Percentiles rank a stretch among this genome's conserved stretches.
phyloP scores from a whole-genome alignment of 2,888 invertebrate genomes.

The Tromatobia lineatoria region DNA sequence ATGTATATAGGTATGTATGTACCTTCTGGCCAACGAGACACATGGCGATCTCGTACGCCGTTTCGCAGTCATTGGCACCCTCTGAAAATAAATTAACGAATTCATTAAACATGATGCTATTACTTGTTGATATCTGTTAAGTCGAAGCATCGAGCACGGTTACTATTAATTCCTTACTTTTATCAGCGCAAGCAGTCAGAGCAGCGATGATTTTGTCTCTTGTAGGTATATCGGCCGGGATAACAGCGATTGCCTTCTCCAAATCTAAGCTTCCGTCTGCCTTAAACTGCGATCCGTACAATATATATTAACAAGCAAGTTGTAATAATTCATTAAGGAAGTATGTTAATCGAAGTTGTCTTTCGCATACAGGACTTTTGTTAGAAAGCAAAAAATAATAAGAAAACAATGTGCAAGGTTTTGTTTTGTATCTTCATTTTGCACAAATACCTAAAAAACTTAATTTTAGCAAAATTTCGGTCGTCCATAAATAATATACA shows the following conservation, averaged over 20 bases:
- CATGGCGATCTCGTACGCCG: conserved; percentile 39
- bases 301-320: background rate
- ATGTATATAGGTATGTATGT: conserved; percentile 17
- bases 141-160: background rate
- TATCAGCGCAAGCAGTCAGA: conserved; percentile 46
- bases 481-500: too few species aligned
- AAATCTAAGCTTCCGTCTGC: conserved; percentile 60
- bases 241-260: conserved; percentile 35
- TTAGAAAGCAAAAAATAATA: too few species aligned
- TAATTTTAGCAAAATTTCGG: too few species aligned
- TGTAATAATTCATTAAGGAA: too few species aligned
- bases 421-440: too few species aligned
- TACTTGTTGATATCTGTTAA: background rate
- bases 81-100: conserved; percentile 46
- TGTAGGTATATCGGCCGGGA: conserved; percentile 47
- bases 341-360: too few species aligned
- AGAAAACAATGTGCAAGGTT: too few species aligned
- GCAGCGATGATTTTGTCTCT: conserved; percentile 45
- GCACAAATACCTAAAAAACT: too few species aligned
- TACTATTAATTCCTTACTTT: conserved; percentile 47
- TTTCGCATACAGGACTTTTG: too few species aligned
- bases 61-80: conserved; percentile 67
- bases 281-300: conserved; percentile 48
- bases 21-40: conserved; percentile 65
- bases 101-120: background rate